Conservation (phyloP, 1,140 invertebrate genomes). For the Eupristina koningsbergeri region DNA sequence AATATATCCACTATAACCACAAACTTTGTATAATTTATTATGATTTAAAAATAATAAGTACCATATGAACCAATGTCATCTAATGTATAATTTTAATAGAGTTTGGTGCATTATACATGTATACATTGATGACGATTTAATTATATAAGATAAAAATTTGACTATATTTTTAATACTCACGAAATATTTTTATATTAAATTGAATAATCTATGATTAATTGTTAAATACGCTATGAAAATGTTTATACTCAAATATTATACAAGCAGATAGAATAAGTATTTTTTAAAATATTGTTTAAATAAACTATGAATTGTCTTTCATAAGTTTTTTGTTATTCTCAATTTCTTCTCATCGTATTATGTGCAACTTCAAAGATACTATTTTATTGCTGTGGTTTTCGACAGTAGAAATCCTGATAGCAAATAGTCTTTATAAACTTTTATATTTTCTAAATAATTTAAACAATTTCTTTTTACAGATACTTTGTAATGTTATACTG, state of each 20-base stretch:
- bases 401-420: neutral
- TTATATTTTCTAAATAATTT: neutral
- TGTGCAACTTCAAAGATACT: neutral
- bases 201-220: too few relatives aligned
- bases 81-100: too few relatives aligned
- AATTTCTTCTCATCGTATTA: neutral
- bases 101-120: too few relatives aligned
- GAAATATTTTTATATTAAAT: too few relatives aligned
- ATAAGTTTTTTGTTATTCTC: neutral
- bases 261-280: neutral
- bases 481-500: neutral
- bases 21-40: too few relatives aligned
- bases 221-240: too few relatives aligned
- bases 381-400: neutral
- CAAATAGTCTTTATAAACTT: neutral
- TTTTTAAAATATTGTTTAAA: neutral
- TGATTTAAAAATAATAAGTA: too few relatives aligned
- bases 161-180: too few relatives aligned
- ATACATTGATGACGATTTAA: too few relatives aligned
- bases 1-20: too few relatives aligned
- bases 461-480: neutral
- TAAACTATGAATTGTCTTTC: neutral
- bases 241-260: neutral
- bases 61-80: too few relatives aligned
- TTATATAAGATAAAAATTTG: too few relatives aligned